Evolutionary conservation across 2,797 vertebrate genomes (phyloP), one percentile per base, ranked within the genome.

Genomic region (Intellagama lesueurii): DNA sequence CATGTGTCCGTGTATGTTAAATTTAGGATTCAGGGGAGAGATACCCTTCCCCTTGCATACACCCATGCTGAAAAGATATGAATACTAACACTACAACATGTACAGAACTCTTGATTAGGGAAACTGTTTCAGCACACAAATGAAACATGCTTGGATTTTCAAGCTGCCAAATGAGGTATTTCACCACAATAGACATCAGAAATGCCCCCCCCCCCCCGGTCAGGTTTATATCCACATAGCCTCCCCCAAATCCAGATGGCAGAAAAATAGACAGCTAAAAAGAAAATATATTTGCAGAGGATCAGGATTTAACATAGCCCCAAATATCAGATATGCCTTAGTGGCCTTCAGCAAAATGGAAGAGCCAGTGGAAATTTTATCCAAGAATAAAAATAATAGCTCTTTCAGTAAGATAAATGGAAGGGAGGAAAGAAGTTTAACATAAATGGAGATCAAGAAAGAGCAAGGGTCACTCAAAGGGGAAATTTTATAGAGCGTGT

Each of bases 401-500:
- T 87, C 22, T 68, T 70, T 88, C 69, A 79, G 24, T n/a, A 88
- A 35, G 32, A 7, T 81, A 92, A 94, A 30, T 69, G 12, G 87
- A 86, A 95, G 83, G 82, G 64, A 76, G 81, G 28, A 69, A 86
- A 85, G 83, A 91, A 60, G 11, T 75, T 82, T 83, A 49, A 60
- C 73, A 52, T 78, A 81, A 91, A 40, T 78, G 85, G 89, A 90
- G 85, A 76, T 93, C 87, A 86, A 81, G 68, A 70, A 92, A 91
- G 40, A 91, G 69, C 81, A 75, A 82, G 69, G 87, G 70, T 84
- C 87, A 88, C 35, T 5, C 79, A 89, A 75, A 75, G 72, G 12
- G 68, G 91, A 94, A 94, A 87, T 83, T 68, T 93, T 87, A 85
- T 16, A 85, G 56, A 79, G 84, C 11, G 72, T 94, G 81, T 76